These are phyloP conservation scores for Poeciliopsis turrubarensis DNA, from an alignment of 2,113 vertebrate genomes.

Conservation along the genomic window DNA sequence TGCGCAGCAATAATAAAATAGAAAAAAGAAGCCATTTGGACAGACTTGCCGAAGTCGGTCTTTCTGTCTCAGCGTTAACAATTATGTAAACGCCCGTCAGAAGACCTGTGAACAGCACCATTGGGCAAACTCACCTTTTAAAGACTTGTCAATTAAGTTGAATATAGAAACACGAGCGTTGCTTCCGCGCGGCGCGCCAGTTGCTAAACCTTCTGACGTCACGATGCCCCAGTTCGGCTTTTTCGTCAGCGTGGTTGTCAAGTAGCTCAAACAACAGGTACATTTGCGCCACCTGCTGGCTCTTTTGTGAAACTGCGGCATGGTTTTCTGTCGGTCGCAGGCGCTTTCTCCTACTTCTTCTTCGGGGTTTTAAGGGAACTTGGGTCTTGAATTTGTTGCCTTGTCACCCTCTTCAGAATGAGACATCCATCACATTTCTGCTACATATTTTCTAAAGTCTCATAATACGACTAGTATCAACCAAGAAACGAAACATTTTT, in stretches of 20 bases:
- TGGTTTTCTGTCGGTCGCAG: too few relatives aligned
- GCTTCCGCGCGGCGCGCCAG: slow-evolving; percentile 48
- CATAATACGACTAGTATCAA: too few relatives aligned
- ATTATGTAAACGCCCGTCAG: fast-evolving
- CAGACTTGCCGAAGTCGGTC: neutral
- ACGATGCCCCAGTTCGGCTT: neutral
- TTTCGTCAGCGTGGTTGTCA: neutral
- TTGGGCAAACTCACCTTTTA: neutral
- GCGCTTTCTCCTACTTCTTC: neutral
- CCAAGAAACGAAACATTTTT: too few relatives aligned
- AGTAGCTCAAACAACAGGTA: neutral
- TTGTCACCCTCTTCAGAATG: too few relatives aligned
- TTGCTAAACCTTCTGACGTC: slow-evolving; percentile 49
- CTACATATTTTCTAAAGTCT: too few relatives aligned
- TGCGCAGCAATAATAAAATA: neutral
- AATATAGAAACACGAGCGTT: slow-evolving; percentile 8
- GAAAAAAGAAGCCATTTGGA: neutral
- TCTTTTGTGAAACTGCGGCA: neutral
- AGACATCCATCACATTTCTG: too few relatives aligned
- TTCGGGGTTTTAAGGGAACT: neutral
- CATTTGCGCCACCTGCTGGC: slow-evolving; percentile 12
- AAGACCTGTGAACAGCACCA: fast-evolving
- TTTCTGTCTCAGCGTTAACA: neutral
- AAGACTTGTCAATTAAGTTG: neutral
- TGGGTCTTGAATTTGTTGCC: neutral